These are phyloP conservation scores for Pseudoips prasinana DNA, from an alignment of 2,888 invertebrate species.

Conservation along the genomic window DNA sequence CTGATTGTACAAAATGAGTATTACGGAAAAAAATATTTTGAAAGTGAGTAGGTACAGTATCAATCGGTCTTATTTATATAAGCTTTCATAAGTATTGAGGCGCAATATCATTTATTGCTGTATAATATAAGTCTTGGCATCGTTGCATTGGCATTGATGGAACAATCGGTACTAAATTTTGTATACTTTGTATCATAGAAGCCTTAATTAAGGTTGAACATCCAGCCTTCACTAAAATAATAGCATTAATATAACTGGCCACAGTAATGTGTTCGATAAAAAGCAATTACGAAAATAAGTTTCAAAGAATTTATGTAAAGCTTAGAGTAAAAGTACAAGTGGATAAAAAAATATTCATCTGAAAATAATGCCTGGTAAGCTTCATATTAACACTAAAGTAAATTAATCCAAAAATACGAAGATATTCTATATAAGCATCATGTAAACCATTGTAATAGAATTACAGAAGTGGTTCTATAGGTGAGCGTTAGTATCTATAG, in stretches of 20 bases:
- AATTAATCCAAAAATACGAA: slow-evolving; percentile 68
- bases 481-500: slow-evolving; percentile 66
- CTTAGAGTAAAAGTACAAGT: slow-evolving; percentile 33
- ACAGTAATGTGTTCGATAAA: slow-evolving; percentile 64
- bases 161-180: slow-evolving; percentile 26
- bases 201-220: slow-evolving; percentile 50
- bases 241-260: slow-evolving; percentile 78
- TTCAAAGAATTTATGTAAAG: slow-evolving; percentile 47
- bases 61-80: slow-evolving; percentile 22
- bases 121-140: slow-evolving; percentile 28
- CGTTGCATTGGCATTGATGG: slow-evolving; percentile 25
- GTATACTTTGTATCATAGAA: slow-evolving; percentile 38
- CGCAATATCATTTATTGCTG: slow-evolving; percentile 19
- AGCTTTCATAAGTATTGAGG: slow-evolving; percentile 21
- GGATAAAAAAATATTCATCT: slow-evolving; percentile 41
- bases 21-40: slow-evolving; percentile 38
- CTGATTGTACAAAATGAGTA: slow-evolving; percentile 54
- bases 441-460: slow-evolving; percentile 53
- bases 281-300: slow-evolving; percentile 53
- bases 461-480: slow-evolving; percentile 56
- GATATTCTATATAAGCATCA: slow-evolving; percentile 43
- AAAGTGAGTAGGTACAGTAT: slow-evolving; percentile 13
- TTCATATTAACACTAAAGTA: slow-evolving; percentile 62
- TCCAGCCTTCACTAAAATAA: slow-evolving; percentile 65
- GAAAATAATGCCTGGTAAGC: slow-evolving; percentile 49